Percentiles rank a stretch among this genome's conserved stretches.
Conservation (phyloP, 2,113 vertebrate genomes). For the Pterophyllum scalare region DNA sequence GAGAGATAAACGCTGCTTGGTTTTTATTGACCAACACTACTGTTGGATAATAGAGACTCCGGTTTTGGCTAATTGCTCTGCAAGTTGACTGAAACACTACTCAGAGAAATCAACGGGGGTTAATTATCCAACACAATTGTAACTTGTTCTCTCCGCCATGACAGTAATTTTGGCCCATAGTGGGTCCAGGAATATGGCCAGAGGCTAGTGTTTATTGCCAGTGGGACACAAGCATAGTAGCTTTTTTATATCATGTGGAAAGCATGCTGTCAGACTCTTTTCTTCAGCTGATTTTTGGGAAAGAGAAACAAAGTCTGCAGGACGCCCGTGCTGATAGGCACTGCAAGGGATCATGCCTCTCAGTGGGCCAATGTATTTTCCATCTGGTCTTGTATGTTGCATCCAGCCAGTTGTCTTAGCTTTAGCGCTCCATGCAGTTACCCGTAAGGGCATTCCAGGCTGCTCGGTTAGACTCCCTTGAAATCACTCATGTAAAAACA, state of each 20-base stretch:
- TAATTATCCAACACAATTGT: not conserved
- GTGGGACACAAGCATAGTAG: not conserved
- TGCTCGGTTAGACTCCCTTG: not conserved
- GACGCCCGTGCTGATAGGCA: not conserved
- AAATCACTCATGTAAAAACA: slow-evolving; percentile 4
- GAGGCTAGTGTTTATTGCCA: not conserved
- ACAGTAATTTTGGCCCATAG: not conserved
- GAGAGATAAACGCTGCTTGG: not conserved
- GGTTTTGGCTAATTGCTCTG: slow-evolving; percentile 2
- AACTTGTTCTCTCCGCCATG: slow-evolving; percentile 1
- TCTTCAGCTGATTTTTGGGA: not conserved
- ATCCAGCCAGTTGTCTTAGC: not conserved
- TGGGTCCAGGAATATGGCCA: not conserved
- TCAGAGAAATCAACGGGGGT: not conserved
- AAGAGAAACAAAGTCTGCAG: not conserved
- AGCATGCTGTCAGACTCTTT: not conserved
- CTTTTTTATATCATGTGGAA: slow-evolving; percentile 6
- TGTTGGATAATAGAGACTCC: not conserved
- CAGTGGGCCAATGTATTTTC: not conserved
- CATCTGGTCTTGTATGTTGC: not conserved
- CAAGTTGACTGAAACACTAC: not conserved
- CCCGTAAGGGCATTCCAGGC: not conserved
- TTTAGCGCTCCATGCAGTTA: not conserved
- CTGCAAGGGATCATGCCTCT: not conserved
- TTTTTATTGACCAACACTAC: not conserved